Evolutionary conservation across 2,797 vertebrate genomes (phyloP), one percentile per base, ranked within the genome.

Genomic region (Oreonectes daqikongensis): DNA sequence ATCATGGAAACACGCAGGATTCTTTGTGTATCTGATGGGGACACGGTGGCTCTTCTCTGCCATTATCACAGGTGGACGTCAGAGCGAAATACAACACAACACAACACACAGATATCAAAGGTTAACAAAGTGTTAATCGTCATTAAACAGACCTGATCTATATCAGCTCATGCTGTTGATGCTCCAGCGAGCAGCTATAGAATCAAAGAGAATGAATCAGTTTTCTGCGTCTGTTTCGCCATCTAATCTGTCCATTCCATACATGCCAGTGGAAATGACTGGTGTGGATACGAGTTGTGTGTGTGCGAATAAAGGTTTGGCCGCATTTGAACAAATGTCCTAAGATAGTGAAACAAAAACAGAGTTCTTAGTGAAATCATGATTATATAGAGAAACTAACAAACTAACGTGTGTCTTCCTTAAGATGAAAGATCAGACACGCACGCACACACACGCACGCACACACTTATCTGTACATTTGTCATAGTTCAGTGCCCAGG

Each of bases 201-300:
- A 60, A 60, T 60, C 26, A 60, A 60, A 60, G 15, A 28, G 14
- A 69, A 88, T 86, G 80, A 88, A 86, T 79, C 63, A 80, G 69
- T 74, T 72, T 60, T 48, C 0, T n/a, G 57, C 38, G 1, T 4
- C 67, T 18, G 10, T 15, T 14, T 32, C 28, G 11, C 28, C 44
- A 48, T 44, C 42, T 44, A 53, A 17, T 40, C 50, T 61, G 63
- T 77, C 80, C 64, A 63, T 66, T 53, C 28, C 81, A 70, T 57
- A 60, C 81, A 70, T 28, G 64, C 75, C 73, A 44, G 35, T 60
- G 52, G 15, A 68, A 72, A 60, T 66, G 26, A 73, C 66, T 57
- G 57, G 12, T 7, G 18, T 18, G 50, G 69, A 73, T 77, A 69
- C 69, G 52, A 69, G 65, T 22, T 69, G 14, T 65, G 32, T 59